These are phyloP conservation scores for Sardina pilchardus DNA, from an alignment of 2,113 vertebrate genomes.

Conservation along the genomic window DNA sequence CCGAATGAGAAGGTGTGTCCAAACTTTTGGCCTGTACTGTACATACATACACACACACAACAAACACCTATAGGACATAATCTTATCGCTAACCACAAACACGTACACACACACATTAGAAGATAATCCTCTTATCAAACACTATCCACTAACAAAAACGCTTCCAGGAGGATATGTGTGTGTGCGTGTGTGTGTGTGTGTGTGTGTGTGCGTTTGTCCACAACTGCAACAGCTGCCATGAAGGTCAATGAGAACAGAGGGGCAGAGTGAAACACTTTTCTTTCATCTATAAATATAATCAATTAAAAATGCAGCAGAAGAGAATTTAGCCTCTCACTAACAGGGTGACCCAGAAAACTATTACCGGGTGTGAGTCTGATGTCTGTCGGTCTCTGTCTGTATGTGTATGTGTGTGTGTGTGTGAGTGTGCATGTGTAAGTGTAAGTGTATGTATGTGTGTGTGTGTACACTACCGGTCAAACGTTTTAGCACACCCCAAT, in stretches of 20 bases:
- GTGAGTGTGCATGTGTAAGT: background rate
- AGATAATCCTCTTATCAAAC: background rate
- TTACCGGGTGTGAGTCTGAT: background rate
- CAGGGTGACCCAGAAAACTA: constrained; percentile 41
- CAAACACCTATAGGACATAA: too few relatives aligned
- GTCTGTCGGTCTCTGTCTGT: background rate
- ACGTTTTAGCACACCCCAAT: too few relatives aligned
- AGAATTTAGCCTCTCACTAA: constrained; percentile 15
- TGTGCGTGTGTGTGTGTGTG: too few relatives aligned
- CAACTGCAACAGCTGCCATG: background rate
- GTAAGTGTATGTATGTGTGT: background rate
- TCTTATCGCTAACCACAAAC: too few relatives aligned
- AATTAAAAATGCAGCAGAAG: constrained; percentile 26
- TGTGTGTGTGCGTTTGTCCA: background rate
- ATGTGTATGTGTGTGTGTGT: background rate
- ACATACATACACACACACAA: background rate
- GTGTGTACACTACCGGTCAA: too few relatives aligned
- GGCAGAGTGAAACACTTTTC: background rate
- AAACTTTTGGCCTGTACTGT: too few relatives aligned
- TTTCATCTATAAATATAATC: constrained; percentile 36
- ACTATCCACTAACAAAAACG: background rate
- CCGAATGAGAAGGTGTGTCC: too few relatives aligned
- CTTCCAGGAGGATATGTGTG: too few relatives aligned
- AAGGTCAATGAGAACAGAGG: background rate
- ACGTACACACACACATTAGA: constrained; percentile 8